Base-by-base conservation (phyloP, 2,888 invertebrate genomes). In the Scaptomyza tumidula region DNA sequence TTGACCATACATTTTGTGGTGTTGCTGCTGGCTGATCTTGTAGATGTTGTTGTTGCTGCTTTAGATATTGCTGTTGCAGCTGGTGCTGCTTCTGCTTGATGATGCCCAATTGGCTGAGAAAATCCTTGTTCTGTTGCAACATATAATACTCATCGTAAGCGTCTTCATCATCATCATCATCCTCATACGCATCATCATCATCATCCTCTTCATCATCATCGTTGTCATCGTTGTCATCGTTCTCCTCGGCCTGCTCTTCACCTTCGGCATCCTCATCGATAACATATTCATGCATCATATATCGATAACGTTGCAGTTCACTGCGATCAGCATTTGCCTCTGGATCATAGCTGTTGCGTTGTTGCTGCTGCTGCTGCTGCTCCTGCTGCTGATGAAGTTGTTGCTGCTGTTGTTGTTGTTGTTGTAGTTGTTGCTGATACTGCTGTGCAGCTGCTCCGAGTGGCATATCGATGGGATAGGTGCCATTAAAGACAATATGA, bases 381-480 rank as follows among this genome's bases (percentile, higher is more conserved):
- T 66, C 80, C 74, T 57, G 54, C 6, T 19, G 90, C 29, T 27
- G 39, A 24, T 29, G 19, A 19, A 19, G 19, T 19, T 19, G 19
- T n/a, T n/a, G n/a, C n/a, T n/a, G n/a, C n/a, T n/a, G 43, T 10
- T 37, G 65, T 45, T 65, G 71, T 35, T 48, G 57, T 7, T 69
- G 70, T 16, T 45, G 65, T 24, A 24, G 65, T 45, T 65, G 71
- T 35, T 48, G 57, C 7, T 69, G 70, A n/a, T 45, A 60, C 14
- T 54, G 75, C 56, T 64, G 80, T 19, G 41, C 61, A 24, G 31
- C 27, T 29, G 46, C 43, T 10, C 39, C 55, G 11, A 92, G 69
- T 31, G 97, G 97, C 87, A 94, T 94, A 90, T 97, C 97, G 76
- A 97, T 97, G 5, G 97, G 97, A 93, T 94, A 97, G 3, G 97